A percentile compares a stretch with the other conserved stretches of the same genome.
Conservation (phyloP, 1,140 invertebrate genomes). For the Homarus americanus region DNA sequence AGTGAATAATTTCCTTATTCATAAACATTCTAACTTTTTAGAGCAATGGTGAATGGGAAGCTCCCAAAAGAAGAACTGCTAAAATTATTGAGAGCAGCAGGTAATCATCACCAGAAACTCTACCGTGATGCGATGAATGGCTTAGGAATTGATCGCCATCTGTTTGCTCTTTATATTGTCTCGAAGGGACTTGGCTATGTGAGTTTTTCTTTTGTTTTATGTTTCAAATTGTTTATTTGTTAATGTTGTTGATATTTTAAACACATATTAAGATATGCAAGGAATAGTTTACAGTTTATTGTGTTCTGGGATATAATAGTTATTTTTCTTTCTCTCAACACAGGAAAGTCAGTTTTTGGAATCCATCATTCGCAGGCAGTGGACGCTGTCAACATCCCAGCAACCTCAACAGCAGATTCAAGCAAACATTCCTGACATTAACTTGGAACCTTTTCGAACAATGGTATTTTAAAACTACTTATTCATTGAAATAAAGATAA, state of each 20-base stretch:
- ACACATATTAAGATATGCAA: no score
- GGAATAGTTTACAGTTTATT: not conserved
- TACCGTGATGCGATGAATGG: conserved; percentile 79
- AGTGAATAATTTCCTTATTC: no score
- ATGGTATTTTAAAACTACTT: conserved; percentile 77
- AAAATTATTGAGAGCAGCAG: conserved; percentile 76
- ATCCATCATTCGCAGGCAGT: conserved; percentile 79
- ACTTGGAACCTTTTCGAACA: conserved; percentile 78
- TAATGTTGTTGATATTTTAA: not conserved
- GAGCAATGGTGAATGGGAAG: conserved; percentile 78
- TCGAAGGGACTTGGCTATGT: conserved; percentile 79
- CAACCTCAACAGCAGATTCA: conserved; percentile 81
- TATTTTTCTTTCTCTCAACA: not conserved
- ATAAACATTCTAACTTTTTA: conserved; percentile 75
- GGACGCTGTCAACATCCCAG: conserved; percentile 81
- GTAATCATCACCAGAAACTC: conserved; percentile 77
- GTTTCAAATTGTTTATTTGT: not conserved
- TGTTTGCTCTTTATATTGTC: conserved; percentile 81
- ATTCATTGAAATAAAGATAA: no score
- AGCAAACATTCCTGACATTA: conserved; percentile 78
- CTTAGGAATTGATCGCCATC: conserved; percentile 80
- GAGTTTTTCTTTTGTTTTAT: conserved; percentile 4
- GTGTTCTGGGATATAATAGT: conserved; percentile 76
- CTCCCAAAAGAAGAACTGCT: conserved; percentile 69
- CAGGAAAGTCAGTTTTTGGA: conserved; percentile 71